Base-by-base conservation (phyloP, 1,140 invertebrate genomes). In the Musca domestica region DNA sequence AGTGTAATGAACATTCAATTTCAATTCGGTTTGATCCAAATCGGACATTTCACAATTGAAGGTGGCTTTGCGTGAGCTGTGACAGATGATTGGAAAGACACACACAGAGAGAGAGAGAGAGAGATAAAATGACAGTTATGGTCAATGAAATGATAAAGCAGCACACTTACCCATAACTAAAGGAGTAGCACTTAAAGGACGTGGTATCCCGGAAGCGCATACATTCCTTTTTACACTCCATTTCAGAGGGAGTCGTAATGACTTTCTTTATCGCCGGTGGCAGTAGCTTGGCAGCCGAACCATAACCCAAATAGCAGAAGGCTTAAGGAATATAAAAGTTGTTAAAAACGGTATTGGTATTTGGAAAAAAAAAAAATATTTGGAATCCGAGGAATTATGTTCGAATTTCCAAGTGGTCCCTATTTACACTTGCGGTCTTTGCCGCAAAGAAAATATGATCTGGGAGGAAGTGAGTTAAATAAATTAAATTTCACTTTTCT, bases 271-370 rank as follows among this genome's bases (percentile, higher is more conserved):
- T 85, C 0, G 90, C 88, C 9, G 85, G 76, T 0, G 88, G 85
- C n/a, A 88, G 83, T 5, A 92, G 79, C 72, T 86, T 86, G 3
- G 91, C 90, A 0, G 90, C 87, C 10, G 84, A 88, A 15, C 89
- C 88, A 73, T 91, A 91, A 56, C 87, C 88, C 27, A 90, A 82
- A 74, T 92, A 92, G 74, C 91, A 93, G 68, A 88, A 89, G 90
- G 81, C 61, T 66, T 19, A 23, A 20, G 22, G 10, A 30, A 9
- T 3, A 30, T 3, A 30, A 4, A 30, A 30, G 4, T 41, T 10
- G n/a, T 54, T 1, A 64, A 23, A 54, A 66, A 61, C 9, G 56
- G n/a, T n/a, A n/a, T n/a, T n/a, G n/a, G n/a, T n/a, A n/a, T n/a
- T n/a, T n/a, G n/a, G n/a, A n/a, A n/a, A n/a, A n/a, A n/a, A n/a